These are phyloP conservation scores for Aurelia aurita DNA, from an alignment of 30 jellyfish, hydroid and myxozoan species.

Conservation along the genomic window DNA sequence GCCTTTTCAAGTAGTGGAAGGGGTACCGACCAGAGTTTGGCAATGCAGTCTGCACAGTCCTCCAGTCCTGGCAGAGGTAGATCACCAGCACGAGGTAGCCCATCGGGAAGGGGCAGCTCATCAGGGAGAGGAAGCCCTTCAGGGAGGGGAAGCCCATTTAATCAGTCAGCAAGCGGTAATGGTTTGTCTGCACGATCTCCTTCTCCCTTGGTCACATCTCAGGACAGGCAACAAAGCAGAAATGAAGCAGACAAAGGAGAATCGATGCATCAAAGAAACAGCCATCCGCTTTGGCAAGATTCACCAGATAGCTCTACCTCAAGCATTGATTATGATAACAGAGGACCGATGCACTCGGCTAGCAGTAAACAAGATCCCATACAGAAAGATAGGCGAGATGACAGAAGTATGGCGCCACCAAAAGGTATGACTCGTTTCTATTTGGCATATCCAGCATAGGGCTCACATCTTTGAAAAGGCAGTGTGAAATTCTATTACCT, in stretches of 20 bases:
- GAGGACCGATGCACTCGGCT: too few species aligned
- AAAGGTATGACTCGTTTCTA: conserved; percentile 7
- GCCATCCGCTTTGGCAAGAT: neutral
- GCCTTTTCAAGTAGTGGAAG: neutral
- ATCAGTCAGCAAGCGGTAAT: too few species aligned
- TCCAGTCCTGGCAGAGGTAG: conserved; percentile 20
- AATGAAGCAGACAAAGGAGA: neutral
- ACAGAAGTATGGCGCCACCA: conserved; percentile 39
- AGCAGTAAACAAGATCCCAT: too few species aligned
- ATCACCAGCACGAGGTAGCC: conserved; percentile 6
- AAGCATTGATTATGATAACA: too few species aligned
- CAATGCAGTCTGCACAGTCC: neutral
- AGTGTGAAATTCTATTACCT: too few species aligned
- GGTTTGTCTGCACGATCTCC: too few species aligned
- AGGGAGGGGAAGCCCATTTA: conserved; percentile 27
- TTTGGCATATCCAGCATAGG: neutral
- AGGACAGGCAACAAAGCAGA: neutral
- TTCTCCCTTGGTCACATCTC: neutral
- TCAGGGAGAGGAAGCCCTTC: conserved; percentile 46
- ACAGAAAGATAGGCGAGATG: neutral
- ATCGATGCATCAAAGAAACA: too few species aligned
- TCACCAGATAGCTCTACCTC: neutral
- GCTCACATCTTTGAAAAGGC: too few species aligned
- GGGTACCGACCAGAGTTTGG: neutral
- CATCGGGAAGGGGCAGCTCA: conserved; percentile 25